phyloP scores from a whole-genome alignment of 1,140 invertebrate genomes.

The Brachionus paranguensis region DNA sequence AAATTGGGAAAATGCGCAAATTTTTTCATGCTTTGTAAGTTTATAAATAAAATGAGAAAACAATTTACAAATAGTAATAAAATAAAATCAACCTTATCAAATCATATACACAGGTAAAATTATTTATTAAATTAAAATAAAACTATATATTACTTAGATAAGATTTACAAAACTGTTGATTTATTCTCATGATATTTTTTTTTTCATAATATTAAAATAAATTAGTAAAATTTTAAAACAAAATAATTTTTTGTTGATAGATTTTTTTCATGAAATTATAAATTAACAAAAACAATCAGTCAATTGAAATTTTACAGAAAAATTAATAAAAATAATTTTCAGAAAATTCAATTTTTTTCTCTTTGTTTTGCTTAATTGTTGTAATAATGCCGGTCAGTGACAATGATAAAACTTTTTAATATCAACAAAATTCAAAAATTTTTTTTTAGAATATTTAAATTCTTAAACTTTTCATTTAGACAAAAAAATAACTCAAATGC shows the following conservation, averaged over 20 bases:
- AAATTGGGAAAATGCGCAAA: too few species aligned
- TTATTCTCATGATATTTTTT: not conserved
- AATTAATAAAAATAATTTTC: not conserved
- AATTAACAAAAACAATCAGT: not conserved
- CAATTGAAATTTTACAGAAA: not conserved
- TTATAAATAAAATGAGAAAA: not conserved
- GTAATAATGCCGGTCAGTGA: too few species aligned
- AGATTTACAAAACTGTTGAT: not conserved
- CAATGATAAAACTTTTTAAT: too few species aligned
- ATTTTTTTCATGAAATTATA: not conserved
- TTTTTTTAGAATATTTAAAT: too few species aligned
- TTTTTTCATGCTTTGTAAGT: too few species aligned
- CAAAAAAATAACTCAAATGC: too few species aligned
- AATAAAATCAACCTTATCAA: not conserved
- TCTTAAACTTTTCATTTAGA: too few species aligned
- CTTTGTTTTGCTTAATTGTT: not conserved
- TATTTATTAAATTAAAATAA: not conserved
- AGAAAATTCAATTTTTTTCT: not conserved
- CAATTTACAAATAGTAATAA: not conserved
- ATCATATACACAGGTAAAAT: not conserved
- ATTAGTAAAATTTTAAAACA: not conserved
- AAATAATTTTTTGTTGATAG: not conserved
- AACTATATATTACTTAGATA: not conserved
- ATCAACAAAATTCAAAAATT: too few species aligned
- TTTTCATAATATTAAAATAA: not conserved